Evolutionary conservation across 2,113 vertebrate species (phyloP).

Genomic region (Megaceryle torquata): DNA sequence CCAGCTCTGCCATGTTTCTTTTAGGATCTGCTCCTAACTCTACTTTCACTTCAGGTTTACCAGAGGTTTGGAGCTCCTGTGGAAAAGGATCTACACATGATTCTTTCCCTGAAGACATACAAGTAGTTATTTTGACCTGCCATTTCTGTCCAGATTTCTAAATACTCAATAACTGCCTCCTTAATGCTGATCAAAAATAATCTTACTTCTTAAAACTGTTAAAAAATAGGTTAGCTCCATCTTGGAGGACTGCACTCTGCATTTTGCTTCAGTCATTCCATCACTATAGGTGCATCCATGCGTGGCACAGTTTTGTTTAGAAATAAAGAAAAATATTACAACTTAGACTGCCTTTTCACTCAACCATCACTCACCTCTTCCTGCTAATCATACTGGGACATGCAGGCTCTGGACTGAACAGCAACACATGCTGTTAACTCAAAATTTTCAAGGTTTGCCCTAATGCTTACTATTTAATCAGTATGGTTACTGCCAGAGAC

Average conservation of each 20-base stretch:
- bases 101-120: background rate
- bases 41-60: background rate
- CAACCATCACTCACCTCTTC: background rate
- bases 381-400: no score
- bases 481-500: no score
- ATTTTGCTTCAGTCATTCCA: background rate
- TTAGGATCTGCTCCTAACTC: background rate
- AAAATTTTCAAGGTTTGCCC: background rate
- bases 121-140: background rate
- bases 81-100: background rate
- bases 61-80: background rate
- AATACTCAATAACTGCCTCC: background rate
- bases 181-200: background rate
- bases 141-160: background rate
- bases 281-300: rapidly evolving
- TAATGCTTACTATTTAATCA: background rate
- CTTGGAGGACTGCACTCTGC: background rate
- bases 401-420: background rate
- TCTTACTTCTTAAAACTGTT: background rate
- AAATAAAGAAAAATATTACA: no score
- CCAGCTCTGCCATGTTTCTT: background rate
- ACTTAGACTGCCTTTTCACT: background rate
- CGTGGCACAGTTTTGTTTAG: background rate
- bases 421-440: background rate
- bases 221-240: background rate